Evolutionary conservation across 1,140 invertebrate genomes (phyloP), one percentile per base, ranked within the genome.

Genomic region (Pseudomyrmex dendroicus): DNA sequence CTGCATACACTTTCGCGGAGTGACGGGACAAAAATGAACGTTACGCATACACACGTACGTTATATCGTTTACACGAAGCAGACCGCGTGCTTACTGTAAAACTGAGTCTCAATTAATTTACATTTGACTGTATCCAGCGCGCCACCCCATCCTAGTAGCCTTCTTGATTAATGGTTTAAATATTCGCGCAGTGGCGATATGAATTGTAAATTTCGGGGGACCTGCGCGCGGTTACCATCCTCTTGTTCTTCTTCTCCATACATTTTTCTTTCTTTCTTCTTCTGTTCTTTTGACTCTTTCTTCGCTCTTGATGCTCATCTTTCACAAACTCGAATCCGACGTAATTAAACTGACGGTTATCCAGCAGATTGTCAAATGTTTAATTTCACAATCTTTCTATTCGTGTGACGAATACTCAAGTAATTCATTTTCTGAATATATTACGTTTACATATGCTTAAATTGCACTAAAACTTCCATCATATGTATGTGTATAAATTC

Each of bases 101-200:
- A 89, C 78, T 85, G 64, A 78, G 80, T 84, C 83, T 90, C 87
- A 82, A 91, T 91, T 91, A 90, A 91, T 91, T 89, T 89, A 89
- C 90, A 90, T 89, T 91, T 84, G 84, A 57, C 62, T 72, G 73
- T 86, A 83, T 82, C 84, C 70, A 59, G 54, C 64, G 63, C 76
- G 17, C 82, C 82, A 84, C 50, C 74, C 59, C 56, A 80, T 82
- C 76, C 70, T 63, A 62, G 74, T 84, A 88, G 77, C 64, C 82
- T 83, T 68, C 87, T 91, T 92, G 89, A 92, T 92, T 91, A 91
- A 92, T 92, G 89, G 89, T 74, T 90, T 90, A 90, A 92, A 92
- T 91, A 92, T 91, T 90, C 91, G 72, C 83, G 54, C 67, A 63
- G 82, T 72, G 68, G 64, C 84, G 86, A 91, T 92, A 92, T 92